phyloP scores from a whole-genome alignment of 1,140 invertebrate species.

The Argopecten irradians region DNA sequence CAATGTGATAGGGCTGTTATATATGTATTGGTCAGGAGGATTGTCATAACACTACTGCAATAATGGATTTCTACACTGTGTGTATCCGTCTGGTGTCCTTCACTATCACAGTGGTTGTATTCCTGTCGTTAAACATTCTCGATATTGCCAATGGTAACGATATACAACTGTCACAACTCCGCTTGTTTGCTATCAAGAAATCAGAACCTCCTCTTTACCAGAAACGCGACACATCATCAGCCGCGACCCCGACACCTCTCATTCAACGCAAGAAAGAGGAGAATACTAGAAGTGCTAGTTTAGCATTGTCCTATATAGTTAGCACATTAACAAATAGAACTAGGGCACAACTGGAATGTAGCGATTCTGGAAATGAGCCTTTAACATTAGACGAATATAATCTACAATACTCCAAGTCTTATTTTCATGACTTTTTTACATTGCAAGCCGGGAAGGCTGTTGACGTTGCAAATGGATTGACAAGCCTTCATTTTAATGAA shows the following conservation, averaged over 20 bases:
- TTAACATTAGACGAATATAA: constrained; percentile 42
- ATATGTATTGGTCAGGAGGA: neutral
- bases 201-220: neutral
- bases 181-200: neutral
- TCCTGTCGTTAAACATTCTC: neutral
- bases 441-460: constrained; percentile 56
- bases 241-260: neutral
- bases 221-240: neutral
- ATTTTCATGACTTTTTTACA: constrained; percentile 52
- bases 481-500: constrained; percentile 55
- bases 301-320: constrained; percentile 37
- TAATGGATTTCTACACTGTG: neutral
- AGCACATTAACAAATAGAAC: neutral
- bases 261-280: neutral
- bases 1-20: neutral
- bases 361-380: neutral
- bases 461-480: constrained; percentile 59
- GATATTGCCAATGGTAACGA: neutral
- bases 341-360: neutral
- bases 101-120: neutral
- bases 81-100: neutral
- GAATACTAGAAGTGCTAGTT: constrained; percentile 19
- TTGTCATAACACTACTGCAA: neutral
- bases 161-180: neutral
- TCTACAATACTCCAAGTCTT: constrained; percentile 38